Percentiles rank a stretch among this genome's conserved stretches.
phyloP scores from a whole-genome alignment of 2,888 invertebrate species.

The Cheilosia vernalis region DNA sequence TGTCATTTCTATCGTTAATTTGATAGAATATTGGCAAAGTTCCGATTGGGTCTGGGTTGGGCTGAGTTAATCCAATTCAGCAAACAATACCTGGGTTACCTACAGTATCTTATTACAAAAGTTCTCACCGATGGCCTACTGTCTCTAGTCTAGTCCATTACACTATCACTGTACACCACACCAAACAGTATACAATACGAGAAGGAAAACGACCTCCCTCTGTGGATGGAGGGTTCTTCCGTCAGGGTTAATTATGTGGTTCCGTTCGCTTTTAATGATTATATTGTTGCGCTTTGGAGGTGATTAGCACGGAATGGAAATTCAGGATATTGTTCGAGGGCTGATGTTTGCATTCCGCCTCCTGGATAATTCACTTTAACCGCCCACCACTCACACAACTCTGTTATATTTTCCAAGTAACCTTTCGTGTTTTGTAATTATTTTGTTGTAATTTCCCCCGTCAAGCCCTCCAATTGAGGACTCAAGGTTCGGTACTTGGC shows the following conservation, averaged over 20 bases:
- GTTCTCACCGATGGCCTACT: conserved; percentile 32
- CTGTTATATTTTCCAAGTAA: conserved; percentile 62
- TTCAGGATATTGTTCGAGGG: conserved; percentile 54
- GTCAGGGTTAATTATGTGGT: conserved; percentile 73
- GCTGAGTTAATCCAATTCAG: conserved; percentile 39
- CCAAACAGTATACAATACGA: conserved; percentile 11
- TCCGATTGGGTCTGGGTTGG: conserved; percentile 3
- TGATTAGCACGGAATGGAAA: conserved; percentile 73
- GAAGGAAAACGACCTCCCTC: background rate
- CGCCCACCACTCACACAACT: background rate
- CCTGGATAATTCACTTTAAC: conserved; percentile 16
- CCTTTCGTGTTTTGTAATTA: conserved; percentile 74
- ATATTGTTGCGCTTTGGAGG: conserved; percentile 73
- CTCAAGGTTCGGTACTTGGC: conserved; percentile 6
- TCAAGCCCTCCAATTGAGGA: conserved; percentile 41
- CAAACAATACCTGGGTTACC: conserved; percentile 16
- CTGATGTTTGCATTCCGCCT: conserved; percentile 68
- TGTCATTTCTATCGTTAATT: conserved; percentile 51
- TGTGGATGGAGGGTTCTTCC: conserved; percentile 42
- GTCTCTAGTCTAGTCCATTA: conserved; percentile 16
- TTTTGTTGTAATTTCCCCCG: conserved; percentile 70
- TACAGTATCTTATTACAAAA: conserved; percentile 45
- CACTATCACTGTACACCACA: conserved; percentile 3
- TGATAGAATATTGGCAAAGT: conserved; percentile 55
- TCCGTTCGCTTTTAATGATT: conserved; percentile 70